A percentile compares a stretch with the other conserved stretches of the same genome.
Conservation (phyloP, 35 echinoderm and acorn worm species). For the Diadema setosum region DNA sequence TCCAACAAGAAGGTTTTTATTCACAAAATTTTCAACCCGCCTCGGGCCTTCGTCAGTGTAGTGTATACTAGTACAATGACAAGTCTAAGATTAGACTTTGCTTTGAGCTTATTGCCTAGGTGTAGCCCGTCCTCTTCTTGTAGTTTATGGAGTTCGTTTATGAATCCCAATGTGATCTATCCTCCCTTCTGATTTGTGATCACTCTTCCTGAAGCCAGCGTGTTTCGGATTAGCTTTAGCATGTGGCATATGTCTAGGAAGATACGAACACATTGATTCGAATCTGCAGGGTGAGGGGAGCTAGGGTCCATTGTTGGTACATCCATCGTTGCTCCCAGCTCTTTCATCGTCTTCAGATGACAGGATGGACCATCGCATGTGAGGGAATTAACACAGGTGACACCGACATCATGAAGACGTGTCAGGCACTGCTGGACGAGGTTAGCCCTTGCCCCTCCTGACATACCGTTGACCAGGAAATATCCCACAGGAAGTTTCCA, state of each 20-base stretch:
- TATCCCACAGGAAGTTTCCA: background rate
- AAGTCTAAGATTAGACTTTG: too few relatives aligned
- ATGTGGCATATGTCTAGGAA: slow-evolving; percentile 58
- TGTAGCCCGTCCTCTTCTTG: too few relatives aligned
- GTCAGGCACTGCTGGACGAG: slow-evolving; percentile 46
- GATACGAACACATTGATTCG: background rate
- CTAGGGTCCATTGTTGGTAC: slow-evolving; percentile 12
- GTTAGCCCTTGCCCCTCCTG: slow-evolving; percentile 42
- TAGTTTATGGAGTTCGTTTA: too few relatives aligned
- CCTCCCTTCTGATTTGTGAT: background rate
- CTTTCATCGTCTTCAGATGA: slow-evolving; percentile 47
- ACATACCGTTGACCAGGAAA: background rate
- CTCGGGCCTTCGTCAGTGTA: too few relatives aligned
- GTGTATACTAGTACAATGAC: too few relatives aligned
- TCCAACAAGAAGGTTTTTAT: too few relatives aligned
- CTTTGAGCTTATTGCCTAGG: too few relatives aligned
- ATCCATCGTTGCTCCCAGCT: slow-evolving; percentile 39
- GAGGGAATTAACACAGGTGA: slow-evolving; percentile 30
- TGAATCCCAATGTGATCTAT: too few relatives aligned
- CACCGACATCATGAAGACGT: slow-evolving; percentile 35
- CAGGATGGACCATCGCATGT: slow-evolving; percentile 73
- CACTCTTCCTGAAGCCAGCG: background rate
- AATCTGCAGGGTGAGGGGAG: slow-evolving; percentile 49
- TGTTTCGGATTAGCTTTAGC: slow-evolving; percentile 42
- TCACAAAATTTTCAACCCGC: too few relatives aligned